Conservation (phyloP, 2,888 invertebrate species). For the Drosophila limbata region DNA sequence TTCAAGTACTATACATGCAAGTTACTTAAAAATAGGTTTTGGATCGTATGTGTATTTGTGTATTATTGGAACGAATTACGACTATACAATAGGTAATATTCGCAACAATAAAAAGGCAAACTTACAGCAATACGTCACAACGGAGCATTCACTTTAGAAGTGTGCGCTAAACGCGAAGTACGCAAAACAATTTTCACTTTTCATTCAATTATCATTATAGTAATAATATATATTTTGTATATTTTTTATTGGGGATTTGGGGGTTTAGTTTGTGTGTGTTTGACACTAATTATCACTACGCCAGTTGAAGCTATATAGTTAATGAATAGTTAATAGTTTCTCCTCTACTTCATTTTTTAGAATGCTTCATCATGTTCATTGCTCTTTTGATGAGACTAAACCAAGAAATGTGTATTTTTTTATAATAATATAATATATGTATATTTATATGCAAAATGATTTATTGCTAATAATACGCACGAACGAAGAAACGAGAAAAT, state of each 20-base stretch:
- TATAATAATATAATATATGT: constrained; percentile 30
- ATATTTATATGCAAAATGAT: constrained; percentile 47
- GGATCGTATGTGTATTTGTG: constrained; percentile 26
- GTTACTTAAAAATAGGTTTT: constrained; percentile 72
- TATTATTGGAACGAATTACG: constrained; percentile 37
- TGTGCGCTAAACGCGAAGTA: constrained; percentile 50
- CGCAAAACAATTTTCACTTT: constrained; percentile 33
- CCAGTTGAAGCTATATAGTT: constrained; percentile 75
- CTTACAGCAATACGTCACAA: constrained; percentile 68
- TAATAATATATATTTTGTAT: constrained; percentile 24
- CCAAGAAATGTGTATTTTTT: constrained; percentile 39
- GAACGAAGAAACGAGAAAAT: constrained; percentile 47
- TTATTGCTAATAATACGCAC: constrained; percentile 77
- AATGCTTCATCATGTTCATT: constrained; percentile 51
- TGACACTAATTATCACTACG: constrained; percentile 81
- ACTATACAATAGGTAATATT: constrained; percentile 44
- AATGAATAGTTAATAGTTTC: constrained; percentile 21
- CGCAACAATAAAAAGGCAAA: constrained; percentile 58
- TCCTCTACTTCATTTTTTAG: constrained; percentile 19
- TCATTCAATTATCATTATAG: constrained; percentile 20
- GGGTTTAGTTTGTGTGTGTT: constrained; percentile 71
- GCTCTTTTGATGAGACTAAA: constrained; percentile 61
- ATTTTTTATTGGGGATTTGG: constrained; percentile 18
- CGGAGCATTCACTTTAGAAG: constrained; percentile 66
- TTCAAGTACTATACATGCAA: constrained; percentile 69